Evolutionary conservation across 2,113 vertebrate species (phyloP), one percentile per base, ranked within the genome.

Genomic region (Columba livia): DNA sequence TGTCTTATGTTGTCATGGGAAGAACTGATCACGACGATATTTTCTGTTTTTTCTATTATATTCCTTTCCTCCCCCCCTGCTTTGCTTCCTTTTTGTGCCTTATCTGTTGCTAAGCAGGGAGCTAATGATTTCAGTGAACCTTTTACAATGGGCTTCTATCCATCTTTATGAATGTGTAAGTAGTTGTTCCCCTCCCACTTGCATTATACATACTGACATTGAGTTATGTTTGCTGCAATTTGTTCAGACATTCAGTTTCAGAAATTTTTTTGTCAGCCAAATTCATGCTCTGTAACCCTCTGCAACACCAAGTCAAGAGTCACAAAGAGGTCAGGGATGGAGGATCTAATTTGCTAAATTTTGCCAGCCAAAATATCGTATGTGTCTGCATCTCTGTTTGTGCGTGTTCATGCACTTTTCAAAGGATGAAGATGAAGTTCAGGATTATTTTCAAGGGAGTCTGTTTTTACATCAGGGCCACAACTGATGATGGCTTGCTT

Each of bases 141-240:
- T 65, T 73, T 85, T 70, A 34, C 13, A 36, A 18, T 1, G 2
- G 42, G 3, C 9, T 90, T 61, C 3, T 57, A 20, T 51, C 13
- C 42, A 36, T 56, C 32, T 58, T 85, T 57, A 50, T 61, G 24
- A 31, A 64, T 11, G 15, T 61, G 25, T 61, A 56, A 69, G 29
- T 36, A 34, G 57, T 3, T 78, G 14, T 48, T 51, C 10, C 8
- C 9, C 0, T 0, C 10, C 6, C 11, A 17, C 34, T 50, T 19
- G 15, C 28, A 13, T 17, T 61, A 11, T 26, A 38, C 5, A 18
- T 72, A 14, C 15, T 32, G 62, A 79, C 24, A 15, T 2, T 38
- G 50, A 62, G 25, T 23, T 75, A 42, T 5, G 2, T 79, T 81
- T 74, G 53, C 57, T 89, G 14, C 21, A 36, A 50, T 23, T 60